Evolutionary conservation across 2,888 invertebrate species (phyloP), one percentile per base, ranked within the genome.

Genomic region (Villa cingulata): DNA sequence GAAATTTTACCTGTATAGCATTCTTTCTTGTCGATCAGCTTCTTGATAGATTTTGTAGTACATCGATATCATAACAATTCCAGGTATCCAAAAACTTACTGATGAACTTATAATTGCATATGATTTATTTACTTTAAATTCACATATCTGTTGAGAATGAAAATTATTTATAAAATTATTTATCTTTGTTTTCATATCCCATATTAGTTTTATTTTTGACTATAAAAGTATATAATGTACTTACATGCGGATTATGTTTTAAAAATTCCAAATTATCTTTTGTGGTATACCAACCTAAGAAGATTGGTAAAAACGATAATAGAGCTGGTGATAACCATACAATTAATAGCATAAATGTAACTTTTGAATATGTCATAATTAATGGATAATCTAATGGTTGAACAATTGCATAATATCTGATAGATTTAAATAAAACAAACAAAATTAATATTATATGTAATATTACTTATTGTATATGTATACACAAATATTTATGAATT

Each of bases 201-300:
- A n/a, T n/a, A n/a, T n/a, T n/a, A n/a, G n/a, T n/a, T n/a, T n/a
- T n/a, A n/a, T n/a, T n/a, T n/a, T n/a, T n/a, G n/a, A n/a, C 7
- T 23, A 23, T 23, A 23, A 6, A 23, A 23, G 7, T 23, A 23
- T 32, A 32, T 74, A 75, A n/a, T n/a, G n/a, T n/a, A 62, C 68
- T 68, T 61, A 80, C 74, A 59, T 81, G 77, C 2, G 83, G 83
- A 61, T 82, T 77, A 55, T 73, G 72, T 64, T 73, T 76, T 52
- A 83, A 72, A 64, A 77, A 81, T 55, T 74, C 73, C 58, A 84
- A 72, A 62, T 89, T 87, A 55, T 86, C 84, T 43, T 76, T 73
- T 0, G 94, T 94, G 1, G 92, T 90, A 68, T 95, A 95, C 86
- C 92, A 89, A 20, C 89, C 92, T 70, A 90, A 83, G 65, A 94